These are phyloP conservation scores for Melanotus villosus DNA, from an alignment of 2,888 invertebrate species.

Conservation along the genomic window DNA sequence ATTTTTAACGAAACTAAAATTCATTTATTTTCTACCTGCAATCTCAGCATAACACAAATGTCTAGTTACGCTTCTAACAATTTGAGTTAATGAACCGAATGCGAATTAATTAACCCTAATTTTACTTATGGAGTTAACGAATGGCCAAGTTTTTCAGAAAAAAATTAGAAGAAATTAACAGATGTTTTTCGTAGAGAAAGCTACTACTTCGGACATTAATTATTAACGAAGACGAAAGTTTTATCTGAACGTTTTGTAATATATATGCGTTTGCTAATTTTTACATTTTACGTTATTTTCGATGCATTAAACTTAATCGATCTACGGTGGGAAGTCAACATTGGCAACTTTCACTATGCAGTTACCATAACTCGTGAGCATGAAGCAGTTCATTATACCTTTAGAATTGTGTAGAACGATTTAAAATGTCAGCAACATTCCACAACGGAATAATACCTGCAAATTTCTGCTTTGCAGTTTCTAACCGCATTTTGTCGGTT, in stretches of 20 bases:
- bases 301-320: background rate
- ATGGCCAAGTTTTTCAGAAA: constrained; percentile 5
- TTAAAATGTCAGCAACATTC: constrained; percentile 54
- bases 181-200: constrained; percentile 16
- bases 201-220: background rate
- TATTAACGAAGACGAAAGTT: constrained; percentile 1
- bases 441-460: constrained; percentile 38
- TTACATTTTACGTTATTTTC: constrained; percentile 3
- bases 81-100: constrained; percentile 6
- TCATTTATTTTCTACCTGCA: too few species aligned
- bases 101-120: constrained; percentile 17
- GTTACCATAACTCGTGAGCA: constrained; percentile 37
- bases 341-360: constrained; percentile 42
- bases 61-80: too few species aligned
- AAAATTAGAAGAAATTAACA: constrained; percentile 3
- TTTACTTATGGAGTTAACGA: constrained; percentile 4
- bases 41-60: too few species aligned
- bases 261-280: background rate
- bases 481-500: constrained; percentile 14
- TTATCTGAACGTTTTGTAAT: background rate
- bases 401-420: constrained; percentile 32
- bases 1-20: too few species aligned
- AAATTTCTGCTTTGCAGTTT: constrained; percentile 25
- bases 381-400: constrained; percentile 43
- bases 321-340: background rate